Base-by-base conservation (phyloP, 2,113 vertebrate species). In the Tetrax tetrax region DNA sequence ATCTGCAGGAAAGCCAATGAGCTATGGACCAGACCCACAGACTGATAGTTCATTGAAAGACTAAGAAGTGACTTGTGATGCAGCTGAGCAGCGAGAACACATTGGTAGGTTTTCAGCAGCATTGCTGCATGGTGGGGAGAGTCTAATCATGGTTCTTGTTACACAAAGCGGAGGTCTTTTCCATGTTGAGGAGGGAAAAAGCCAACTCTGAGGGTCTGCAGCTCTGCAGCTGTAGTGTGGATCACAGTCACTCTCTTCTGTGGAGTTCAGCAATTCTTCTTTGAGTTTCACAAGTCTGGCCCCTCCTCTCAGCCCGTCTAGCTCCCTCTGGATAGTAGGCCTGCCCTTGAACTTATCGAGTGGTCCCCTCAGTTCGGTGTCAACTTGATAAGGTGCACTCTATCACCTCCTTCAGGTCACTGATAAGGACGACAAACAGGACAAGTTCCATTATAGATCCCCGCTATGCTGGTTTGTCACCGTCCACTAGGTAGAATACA, bases 151-250 rank as follows among this genome's bases (percentile, higher is more conserved):
- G 25, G 2, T 80, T 80, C 20, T 28, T 28, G n/a, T 15, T 54
- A 17, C 57, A 79, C 17, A 63, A 57, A 83, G 27, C 33, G 83
- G 70, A 87, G 15, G 4, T 43, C 12, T 76, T 71, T 80, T 13
- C 14, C 14, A 24, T 45, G 9, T n/a, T 0, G 0, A 47, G 37
- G 29, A 68, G 14, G 12, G 31, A 72, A 63, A 23, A 16, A 47
- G 6, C 9, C 48, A 83, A 20, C 12, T 20, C 12, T 45, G 63
- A 53, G 31, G 31, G 8, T 61, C 56, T 84, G 35, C 6, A 29
- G 31, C 11, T 61, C 56, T 84, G 35, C 6, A 29, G 35, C 4
- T 60, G 27, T 5, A 0, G 6, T 25, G 11, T 45, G 33, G 23
- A 70, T 51, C 56, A 27, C 37, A 59, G 17, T 28, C 8, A 33